These are phyloP conservation scores for Petroica traversi DNA, from an alignment of 2,113 vertebrate genomes.

Conservation along the genomic window DNA sequence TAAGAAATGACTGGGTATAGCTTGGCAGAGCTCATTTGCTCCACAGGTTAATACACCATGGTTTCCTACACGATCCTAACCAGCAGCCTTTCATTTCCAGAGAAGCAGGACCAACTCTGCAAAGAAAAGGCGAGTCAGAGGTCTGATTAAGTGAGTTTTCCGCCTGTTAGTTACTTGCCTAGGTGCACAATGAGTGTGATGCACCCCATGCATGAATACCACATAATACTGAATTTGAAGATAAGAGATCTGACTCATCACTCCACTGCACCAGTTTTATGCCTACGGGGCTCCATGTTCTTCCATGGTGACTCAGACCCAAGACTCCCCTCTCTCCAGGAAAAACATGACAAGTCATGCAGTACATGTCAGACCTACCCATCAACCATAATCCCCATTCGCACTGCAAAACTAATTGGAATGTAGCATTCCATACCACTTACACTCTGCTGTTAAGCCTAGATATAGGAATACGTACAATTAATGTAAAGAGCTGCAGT, in stretches of 20 bases:
- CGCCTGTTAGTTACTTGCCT: background rate
- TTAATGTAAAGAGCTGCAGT: background rate
- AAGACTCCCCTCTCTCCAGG: conserved; percentile 39
- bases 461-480: background rate
- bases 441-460: background rate
- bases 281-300: conserved; percentile 32
- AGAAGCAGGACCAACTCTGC: background rate
- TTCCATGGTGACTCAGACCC: conserved; percentile 51
- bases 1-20: background rate
- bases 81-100: background rate
- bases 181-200: background rate
- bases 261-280: conserved; percentile 14
- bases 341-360: conserved; percentile 56
- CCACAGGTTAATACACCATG: background rate
- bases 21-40: background rate
- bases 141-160: background rate
- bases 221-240: background rate
- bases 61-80: background rate
- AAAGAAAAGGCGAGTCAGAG: background rate
- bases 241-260: conserved; percentile 54
- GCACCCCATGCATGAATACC: background rate
- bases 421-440: background rate
- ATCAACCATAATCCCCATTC: background rate
- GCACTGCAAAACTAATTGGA: conserved; percentile 28
- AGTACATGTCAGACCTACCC: conserved; percentile 20